These are phyloP conservation scores for Dexiosoma caninum DNA, from an alignment of 2,888 invertebrate genomes.

Conservation along the genomic window DNA sequence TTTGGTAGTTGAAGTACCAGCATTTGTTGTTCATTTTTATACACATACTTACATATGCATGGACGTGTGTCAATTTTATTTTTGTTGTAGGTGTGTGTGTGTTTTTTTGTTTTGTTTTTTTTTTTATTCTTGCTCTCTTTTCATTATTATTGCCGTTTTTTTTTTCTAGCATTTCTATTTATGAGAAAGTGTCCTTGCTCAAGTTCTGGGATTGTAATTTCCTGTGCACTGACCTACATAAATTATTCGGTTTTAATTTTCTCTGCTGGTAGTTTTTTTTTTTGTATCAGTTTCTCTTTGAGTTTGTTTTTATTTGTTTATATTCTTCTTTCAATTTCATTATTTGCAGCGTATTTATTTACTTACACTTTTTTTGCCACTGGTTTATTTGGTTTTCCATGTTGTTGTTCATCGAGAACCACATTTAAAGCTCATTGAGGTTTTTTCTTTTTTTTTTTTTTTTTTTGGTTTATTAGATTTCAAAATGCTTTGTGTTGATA, in stretches of 20 bases:
- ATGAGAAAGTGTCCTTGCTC: slow-evolving; percentile 51
- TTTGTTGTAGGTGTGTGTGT: slow-evolving; percentile 16
- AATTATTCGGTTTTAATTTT: slow-evolving; percentile 59
- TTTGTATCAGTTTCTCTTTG: slow-evolving; percentile 18
- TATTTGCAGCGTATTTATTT: slow-evolving; percentile 38
- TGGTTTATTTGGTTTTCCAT: slow-evolving; percentile 28
- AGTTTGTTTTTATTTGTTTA: slow-evolving; percentile 40
- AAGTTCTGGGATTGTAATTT: slow-evolving; percentile 59
- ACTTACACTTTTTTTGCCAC: slow-evolving; percentile 15
- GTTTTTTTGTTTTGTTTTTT: background rate
- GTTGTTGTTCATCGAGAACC: slow-evolving; percentile 18
- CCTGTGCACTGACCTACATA: slow-evolving; percentile 66
- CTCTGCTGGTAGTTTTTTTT: slow-evolving; percentile 19
- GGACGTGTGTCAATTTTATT: background rate
- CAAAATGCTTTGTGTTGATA: background rate
- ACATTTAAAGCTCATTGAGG: slow-evolving; percentile 40
- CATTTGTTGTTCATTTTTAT: slow-evolving; percentile 8
- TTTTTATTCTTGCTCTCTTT: background rate
- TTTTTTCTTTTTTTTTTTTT: background rate
- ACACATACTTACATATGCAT: too few species aligned
- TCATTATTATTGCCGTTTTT: background rate
- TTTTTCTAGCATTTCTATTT: too few species aligned
- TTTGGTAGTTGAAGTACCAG: background rate
- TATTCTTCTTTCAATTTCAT: slow-evolving; percentile 16
- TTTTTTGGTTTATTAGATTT: background rate